Evolutionary conservation across 2,797 vertebrate genomes (phyloP), one percentile per base, ranked within the genome.

Genomic region (Dendrocincla tyrannina): DNA sequence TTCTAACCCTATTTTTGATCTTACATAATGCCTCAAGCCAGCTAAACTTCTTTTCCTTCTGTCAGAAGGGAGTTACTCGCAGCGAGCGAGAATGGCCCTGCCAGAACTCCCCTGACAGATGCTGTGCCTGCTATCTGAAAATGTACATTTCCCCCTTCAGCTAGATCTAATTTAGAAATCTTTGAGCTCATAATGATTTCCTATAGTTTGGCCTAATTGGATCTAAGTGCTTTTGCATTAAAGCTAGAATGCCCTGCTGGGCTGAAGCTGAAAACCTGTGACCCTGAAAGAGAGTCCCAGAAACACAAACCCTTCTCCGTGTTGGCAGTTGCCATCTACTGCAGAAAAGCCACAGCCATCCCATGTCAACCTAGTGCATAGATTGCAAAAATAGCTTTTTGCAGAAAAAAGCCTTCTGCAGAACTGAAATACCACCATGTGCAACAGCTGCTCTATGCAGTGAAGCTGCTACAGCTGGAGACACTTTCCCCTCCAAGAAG

Each of bases 81-180:
- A 84, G 60, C 41, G 70, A 92, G 39, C 44, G 60, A 35, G 47
- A 92, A 46, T 0, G 1, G 56, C 18, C 64, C 47, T 16, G 1
- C 37, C 70, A 85, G 73, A 59, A 41, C 33, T 83, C 77, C 76
- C 83, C 68, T 33, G 27, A 75, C 33, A 67, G 75, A n/a, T 1
- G 1, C 64, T 37, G 25, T 75, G 90, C 83, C 47, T 67, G 58
- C 73, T 69, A n/a, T 56, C 35, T 64, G 56, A 79, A 96, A 91
- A 95, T 32, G 30, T 82, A 70, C 5, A 15, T 93, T 95, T 84
- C 64, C 68, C 63, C 80, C 82, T 94, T 92, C 83, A 93, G 89
- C 88, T 95, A 96, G 42, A 92, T 93, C 78, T 85, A 93, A 93
- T 96, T 96, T 95, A 73, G 86, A 96, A 91, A 85, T 94, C 66